These are phyloP conservation scores for Gallinago undulata DNA, from an alignment of 2,113 vertebrate genomes.

Conservation along the genomic window DNA sequence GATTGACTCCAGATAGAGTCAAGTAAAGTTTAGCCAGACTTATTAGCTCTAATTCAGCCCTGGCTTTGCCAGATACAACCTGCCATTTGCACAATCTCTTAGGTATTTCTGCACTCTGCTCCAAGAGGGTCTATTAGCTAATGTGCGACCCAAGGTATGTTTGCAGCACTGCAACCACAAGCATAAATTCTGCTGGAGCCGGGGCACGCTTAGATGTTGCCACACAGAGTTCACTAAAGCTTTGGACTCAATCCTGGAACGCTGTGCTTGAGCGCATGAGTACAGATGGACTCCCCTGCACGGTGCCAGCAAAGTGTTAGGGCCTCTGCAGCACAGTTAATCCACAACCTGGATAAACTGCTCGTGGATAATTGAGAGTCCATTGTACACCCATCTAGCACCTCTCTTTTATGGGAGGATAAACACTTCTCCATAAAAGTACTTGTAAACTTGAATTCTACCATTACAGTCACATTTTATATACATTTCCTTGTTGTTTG, in stretches of 20 bases:
- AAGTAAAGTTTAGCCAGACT: slow-evolving; percentile 33
- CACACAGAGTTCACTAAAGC: slow-evolving; percentile 5
- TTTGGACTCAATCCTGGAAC: slow-evolving; percentile 37
- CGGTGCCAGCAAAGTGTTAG: slow-evolving; percentile 39
- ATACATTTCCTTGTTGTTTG: not conserved
- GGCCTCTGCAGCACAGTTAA: not conserved
- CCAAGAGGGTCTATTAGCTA: slow-evolving; percentile 39
- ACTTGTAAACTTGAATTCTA: slow-evolving; percentile 1
- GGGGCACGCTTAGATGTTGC: not conserved
- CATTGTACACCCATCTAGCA: slow-evolving; percentile 9
- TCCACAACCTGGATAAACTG: slow-evolving; percentile 10
- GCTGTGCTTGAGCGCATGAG: not conserved
- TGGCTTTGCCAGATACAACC: slow-evolving; percentile 37
- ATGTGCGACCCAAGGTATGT: slow-evolving; percentile 39
- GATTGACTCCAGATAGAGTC: slow-evolving; percentile 51
- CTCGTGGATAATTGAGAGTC: not conserved
- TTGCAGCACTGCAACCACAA: slow-evolving; percentile 30
- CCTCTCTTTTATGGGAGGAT: slow-evolving; percentile 25
- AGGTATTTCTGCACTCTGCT: slow-evolving; percentile 52
- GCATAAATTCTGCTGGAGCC: slow-evolving; percentile 5
- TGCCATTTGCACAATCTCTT: slow-evolving; percentile 29
- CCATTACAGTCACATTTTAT: not conserved
- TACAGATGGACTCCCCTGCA: not conserved
- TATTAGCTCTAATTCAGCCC: not conserved
- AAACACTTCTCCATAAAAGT: not conserved